Evolutionary conservation across 1,140 invertebrate species (phyloP), one percentile per base, ranked within the genome.

Genomic region (Zaprionus davidi): DNA sequence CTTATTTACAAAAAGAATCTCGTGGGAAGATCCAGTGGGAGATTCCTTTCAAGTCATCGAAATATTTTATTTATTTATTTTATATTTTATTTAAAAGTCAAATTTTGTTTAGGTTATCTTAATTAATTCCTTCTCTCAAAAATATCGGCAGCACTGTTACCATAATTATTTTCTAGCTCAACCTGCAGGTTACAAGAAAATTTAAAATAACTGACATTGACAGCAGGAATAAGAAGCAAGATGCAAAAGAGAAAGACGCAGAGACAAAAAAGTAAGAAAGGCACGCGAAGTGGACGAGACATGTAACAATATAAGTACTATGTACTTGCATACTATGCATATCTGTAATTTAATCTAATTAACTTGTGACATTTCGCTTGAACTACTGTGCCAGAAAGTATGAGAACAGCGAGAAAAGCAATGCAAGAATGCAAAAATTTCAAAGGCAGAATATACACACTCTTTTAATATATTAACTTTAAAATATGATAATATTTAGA

Each of bases 311-410:
- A 44, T 71, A 70, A 71, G 58, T 64, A 41, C 17, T 58, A 22
- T 36, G 65, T 64, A 41, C 56, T 13, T 59, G 55, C 22, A 34
- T 78, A 78, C 77, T 72, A 71, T 63, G 20, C 70, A 38, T 81
- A 78, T 76, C 65, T 79, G 41, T 58, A 64, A 76, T 82, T 77
- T 88, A 88, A 88, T 88, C 85, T 88, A 81, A 88, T 88, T 88
- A 88, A 88, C 85, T 88, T 88, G 78, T 88, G 85, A 85, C 85
- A 90, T 72, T 88, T 82, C 64, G 84, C 78, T 79, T 88, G 85
- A 90, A 82, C 85, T 88, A 88, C 85, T 88, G 86, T 90, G 81
- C 85, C 85, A 90, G 56, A 85, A 88, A 83, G 12, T 34, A 34
- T 17, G 41, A 72, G 20, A 51, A 41, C 22, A 22, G 38, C 9